Percentiles rank a stretch among this genome's conserved stretches.
Evolutionary conservation across 2,888 invertebrate species (phyloP).

Genomic region (Agonum fuliginosum): DNA sequence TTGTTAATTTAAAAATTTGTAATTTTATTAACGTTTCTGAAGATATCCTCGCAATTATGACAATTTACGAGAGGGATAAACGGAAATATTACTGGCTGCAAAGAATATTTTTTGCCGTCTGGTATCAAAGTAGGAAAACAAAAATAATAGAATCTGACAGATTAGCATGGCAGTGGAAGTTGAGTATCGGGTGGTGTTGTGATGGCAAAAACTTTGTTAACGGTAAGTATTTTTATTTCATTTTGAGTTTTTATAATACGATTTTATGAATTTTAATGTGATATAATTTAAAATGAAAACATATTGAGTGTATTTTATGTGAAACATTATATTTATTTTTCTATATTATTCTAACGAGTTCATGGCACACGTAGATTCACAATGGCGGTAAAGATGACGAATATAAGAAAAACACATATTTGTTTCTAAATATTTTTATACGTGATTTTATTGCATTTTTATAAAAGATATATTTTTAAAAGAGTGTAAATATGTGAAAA

Average conservation of each 20-base stretch:
- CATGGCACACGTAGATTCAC: slow-evolving; percentile 67
- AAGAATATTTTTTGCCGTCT: slow-evolving; percentile 63
- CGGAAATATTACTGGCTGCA: slow-evolving; percentile 41
- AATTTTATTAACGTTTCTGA: slow-evolving; percentile 31
- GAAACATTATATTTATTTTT: slow-evolving; percentile 52
- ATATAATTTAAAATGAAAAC: neutral
- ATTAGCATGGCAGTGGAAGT: slow-evolving; percentile 80
- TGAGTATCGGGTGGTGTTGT: slow-evolving; percentile 87
- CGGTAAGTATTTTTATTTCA: slow-evolving; percentile 79
- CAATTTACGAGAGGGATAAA: slow-evolving; percentile 34
- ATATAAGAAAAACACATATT: slow-evolving; percentile 61
- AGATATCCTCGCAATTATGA: slow-evolving; percentile 32
- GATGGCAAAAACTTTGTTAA: slow-evolving; percentile 86
- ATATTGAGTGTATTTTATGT: neutral
- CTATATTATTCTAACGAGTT: slow-evolving; percentile 59
- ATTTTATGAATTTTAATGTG: slow-evolving; percentile 14
- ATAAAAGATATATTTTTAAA: neutral
- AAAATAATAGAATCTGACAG: slow-evolving; percentile 68
- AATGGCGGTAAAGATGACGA: slow-evolving; percentile 72
- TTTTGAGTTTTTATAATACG: slow-evolving; percentile 9
- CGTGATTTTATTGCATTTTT: slow-evolving; percentile 10
- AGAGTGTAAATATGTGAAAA: neutral
- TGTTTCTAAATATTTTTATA: slow-evolving; percentile 52
- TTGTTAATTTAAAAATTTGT: slow-evolving; percentile 6
- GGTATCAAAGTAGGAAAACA: slow-evolving; percentile 65